These are phyloP conservation scores for Heterochromis multidens DNA, from an alignment of 2,113 vertebrate species.

Conservation along the genomic window DNA sequence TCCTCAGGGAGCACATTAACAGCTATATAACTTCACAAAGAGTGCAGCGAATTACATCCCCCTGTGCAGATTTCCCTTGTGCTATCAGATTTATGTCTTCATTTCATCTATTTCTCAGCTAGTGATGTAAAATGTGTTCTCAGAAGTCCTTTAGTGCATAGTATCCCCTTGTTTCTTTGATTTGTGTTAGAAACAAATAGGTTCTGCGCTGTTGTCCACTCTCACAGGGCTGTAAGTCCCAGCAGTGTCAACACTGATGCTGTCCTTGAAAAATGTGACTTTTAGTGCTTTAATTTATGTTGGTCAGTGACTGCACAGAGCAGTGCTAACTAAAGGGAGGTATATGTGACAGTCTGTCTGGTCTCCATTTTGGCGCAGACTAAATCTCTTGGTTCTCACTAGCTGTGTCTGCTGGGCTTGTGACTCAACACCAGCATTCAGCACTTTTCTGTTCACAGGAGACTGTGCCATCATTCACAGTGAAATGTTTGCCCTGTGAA, in stretches of 20 bases:
- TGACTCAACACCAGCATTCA: not conserved
- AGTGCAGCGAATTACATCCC: conserved; percentile 22
- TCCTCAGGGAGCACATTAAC: conserved; percentile 27
- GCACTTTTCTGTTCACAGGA: not conserved
- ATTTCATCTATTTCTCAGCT: conserved; percentile 23
- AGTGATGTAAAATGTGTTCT: conserved; percentile 8
- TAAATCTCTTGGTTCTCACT: not conserved
- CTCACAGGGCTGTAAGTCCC: not conserved
- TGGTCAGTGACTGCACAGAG: not conserved
- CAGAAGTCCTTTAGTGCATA: not conserved
- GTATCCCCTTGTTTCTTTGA: not conserved
- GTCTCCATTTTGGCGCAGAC: not conserved
- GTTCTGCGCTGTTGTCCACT: not conserved
- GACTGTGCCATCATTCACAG: not conserved
- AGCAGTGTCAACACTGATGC: not conserved
- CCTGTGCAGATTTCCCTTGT: not conserved
- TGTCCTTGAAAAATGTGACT: not conserved
- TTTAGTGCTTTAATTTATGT: conserved; percentile 39
- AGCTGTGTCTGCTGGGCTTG: not conserved
- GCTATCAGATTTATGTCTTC: conserved; percentile 40
- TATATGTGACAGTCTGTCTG: not conserved
- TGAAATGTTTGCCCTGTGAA: not conserved
- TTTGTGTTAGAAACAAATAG: conserved; percentile 3
- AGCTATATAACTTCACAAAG: conserved; percentile 1
- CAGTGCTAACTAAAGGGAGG: not conserved